Evolutionary conservation across 1,140 invertebrate species (phyloP), one percentile per base, ranked within the genome.

Genomic region (Bombus sibiricus): DNA sequence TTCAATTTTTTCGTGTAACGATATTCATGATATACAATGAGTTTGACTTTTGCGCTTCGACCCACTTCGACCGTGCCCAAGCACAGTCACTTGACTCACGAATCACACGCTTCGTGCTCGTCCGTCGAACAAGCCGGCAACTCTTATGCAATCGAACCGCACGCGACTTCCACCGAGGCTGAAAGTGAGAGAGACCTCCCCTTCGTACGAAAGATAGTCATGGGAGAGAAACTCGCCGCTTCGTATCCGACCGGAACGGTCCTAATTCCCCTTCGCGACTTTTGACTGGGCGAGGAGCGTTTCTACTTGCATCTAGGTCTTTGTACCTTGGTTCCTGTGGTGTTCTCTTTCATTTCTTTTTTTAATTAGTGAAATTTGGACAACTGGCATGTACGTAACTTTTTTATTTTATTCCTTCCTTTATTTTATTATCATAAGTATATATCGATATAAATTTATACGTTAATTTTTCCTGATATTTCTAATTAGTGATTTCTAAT

Each of bases 121-220:
- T 81, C 77, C 77, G 37, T 81, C 47, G 82, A 86, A 79, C 69
- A 74, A 83, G 80, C 57, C 47, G 9, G 34, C 34, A 10, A 62
- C 41, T 39, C 64, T 92, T 92, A 86, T 75, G 89, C 85, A 92
- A 92, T 87, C 74, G 57, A 66, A 87, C 75, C 87, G 91, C 86
- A 92, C 87, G 91, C 92, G 92, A 91, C 87, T 78, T 41, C 37
- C 37, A 76, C 41, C 86, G 85, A 86, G 83, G 75, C 86, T 90
- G 91, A 92, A 92, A 92, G 92, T 91, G 90, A 92, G 92, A 92
- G 91, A 91, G 84, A 73, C 81, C 83, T 74, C 85, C 73, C 73
- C 73, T 72, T 64, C 78, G 64, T 79, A 47, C 37, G 66, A 64
- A 81, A 78, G 88, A 89, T 77, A 81, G 76, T 76, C 80, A 62